Evolutionary conservation across 35 echinoderm and acorn worm genomes (phyloP), one percentile per base, ranked within the genome.

Genomic region (Heliocidaris tuberculata): DNA sequence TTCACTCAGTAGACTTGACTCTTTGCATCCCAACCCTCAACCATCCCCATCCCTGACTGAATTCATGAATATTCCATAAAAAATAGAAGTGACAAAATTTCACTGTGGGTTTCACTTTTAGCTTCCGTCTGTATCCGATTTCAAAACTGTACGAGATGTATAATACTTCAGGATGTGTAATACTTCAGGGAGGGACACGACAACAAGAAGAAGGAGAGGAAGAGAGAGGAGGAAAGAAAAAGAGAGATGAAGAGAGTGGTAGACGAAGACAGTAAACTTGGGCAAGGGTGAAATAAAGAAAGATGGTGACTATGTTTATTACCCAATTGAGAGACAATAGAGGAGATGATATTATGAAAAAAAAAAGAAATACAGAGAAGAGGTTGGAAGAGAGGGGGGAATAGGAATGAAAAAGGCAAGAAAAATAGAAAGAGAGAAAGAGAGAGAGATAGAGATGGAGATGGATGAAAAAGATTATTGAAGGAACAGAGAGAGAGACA

Each of bases 31-130:
- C n/a, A 78, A 78, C 65, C 7, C 65, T 78, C 65, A n/a, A 78
- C 65, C 21, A 27, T 78, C 21, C 65, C 27, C 27, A 24, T 19
- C 15, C 17, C 7, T 78, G 65, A n/a, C 7, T 78, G 65, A n/a
- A 78, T 78, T 78, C 65, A 78, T 78, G 65, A 78, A 78, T 78
- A 78, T 78, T 78, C 21, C 65, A 78, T 6, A 78, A 78, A 70
- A 78, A 19, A 4, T 27, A n/a, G 2, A 78, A 78, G 65, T 78
- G 65, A 78, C 65, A n/a, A 78, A 71, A 78, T n/a, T n/a, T 78
- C 65, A 78, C 65, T 78, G 65, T 78, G 65, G 65, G 65, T 78
- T n/a, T 78, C 65, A 78, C 65, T 78, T 78, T 78, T 19, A 78
- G 65, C 27, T 27, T n/a, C 27, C 27, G 65, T 78, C 21, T 21